Base-by-base conservation (phyloP, 2,888 invertebrate species). In the Epistrophella euchroma region DNA sequence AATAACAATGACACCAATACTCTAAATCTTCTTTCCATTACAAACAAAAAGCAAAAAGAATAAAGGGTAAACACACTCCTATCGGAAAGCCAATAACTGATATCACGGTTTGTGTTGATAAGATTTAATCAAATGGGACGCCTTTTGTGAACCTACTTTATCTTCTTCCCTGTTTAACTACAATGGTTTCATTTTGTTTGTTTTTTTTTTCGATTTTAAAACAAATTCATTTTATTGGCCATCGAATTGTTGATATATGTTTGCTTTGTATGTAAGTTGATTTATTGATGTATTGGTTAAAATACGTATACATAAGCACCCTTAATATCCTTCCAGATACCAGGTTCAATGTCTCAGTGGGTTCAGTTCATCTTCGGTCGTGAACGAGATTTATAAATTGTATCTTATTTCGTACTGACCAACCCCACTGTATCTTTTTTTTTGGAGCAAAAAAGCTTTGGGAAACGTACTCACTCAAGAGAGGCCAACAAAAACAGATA, bases 1-100 rank as follows among this genome's bases (percentile, higher is more conserved):
- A 52, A 22, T 13, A 52, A 28, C 7, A 52, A 52, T 25, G 28
- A 3, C 25, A 28, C 52, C 3, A 52, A 50, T 2, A 50, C 19
- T 50, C 2, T 50, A 17, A 19, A 45, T 45, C 17, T 43, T 43
- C n/a, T n/a, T n/a, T n/a, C 22, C 64, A 73, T 73, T 58, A 40
- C 25, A 64, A 19, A 64, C 19, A 56, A 45, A 77, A 60, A 62
- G 28, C 50, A 62, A 64, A 64, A 32, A 32, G 32, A 32, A 32
- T 32, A 32, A 68, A 60, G 35, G 6, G 64, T 71, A 79, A 84
- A 74, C 66, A 74, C 66, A 79, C 43, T 50, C 56, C 43, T 64
- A 84, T 83, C 79, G 15, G 10, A 79, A 70, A 79, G 84, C 64
- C 84, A 84, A 84, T 79, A 84, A 17, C 79, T 75, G 79, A 79